Conservation (phyloP, 2,113 vertebrate genomes). For the Lagopus leucura region DNA sequence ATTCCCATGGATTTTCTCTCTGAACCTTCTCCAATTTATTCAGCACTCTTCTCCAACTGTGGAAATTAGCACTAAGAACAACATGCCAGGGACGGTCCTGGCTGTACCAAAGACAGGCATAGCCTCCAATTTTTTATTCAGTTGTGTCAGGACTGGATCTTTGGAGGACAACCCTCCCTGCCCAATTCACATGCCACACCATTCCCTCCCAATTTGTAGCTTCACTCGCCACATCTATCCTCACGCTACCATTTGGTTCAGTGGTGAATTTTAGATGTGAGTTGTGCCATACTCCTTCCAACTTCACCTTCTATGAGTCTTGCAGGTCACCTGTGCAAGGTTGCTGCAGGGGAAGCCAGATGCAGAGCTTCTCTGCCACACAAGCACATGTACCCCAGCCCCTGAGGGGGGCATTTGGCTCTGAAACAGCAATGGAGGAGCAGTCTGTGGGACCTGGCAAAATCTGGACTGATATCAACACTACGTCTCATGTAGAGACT, state of each 20-base stretch:
- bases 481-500: not conserved
- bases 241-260: not conserved
- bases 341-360: not conserved
- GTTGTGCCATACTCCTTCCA: not conserved
- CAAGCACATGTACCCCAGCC: fast-evolving
- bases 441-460: not conserved
- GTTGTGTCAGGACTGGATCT: not conserved
- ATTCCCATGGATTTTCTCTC: not conserved
- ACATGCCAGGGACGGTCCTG: not conserved
- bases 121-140: not conserved
- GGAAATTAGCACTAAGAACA: not conserved
- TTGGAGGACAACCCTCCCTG: not conserved
- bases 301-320: fast-evolving
- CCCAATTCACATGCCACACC: fast-evolving
- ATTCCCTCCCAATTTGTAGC: not conserved
- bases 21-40: not conserved
- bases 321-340: not conserved
- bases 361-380: not conserved
- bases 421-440: not conserved
- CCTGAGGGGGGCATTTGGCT: not conserved
- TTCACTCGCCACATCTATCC: not conserved
- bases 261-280: not conserved
- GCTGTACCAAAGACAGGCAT: not conserved
- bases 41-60: not conserved
- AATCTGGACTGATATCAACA: not conserved